Conservation (phyloP, 2,113 vertebrate genomes). For the Galemys pyrenaicus region DNA sequence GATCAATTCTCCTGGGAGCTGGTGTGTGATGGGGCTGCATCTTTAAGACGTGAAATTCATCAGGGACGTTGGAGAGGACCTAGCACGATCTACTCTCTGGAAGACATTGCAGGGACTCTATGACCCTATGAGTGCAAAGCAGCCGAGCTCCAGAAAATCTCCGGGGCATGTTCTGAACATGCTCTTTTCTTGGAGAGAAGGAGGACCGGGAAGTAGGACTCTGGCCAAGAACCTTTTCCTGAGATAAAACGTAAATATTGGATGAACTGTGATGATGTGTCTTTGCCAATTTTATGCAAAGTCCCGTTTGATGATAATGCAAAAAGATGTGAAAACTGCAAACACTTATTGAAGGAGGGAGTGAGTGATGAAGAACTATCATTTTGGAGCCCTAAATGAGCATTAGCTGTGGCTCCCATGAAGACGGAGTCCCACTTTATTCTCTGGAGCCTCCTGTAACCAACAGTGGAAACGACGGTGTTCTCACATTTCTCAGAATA, state of each 20-base stretch:
- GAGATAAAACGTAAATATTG: not conserved
- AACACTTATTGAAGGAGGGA: not conserved
- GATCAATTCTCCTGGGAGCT: too few species aligned
- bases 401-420: too few species aligned
- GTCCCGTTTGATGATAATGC: not conserved
- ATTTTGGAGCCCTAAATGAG: too few species aligned
- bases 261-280: rapidly evolving
- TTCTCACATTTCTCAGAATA: not conserved
- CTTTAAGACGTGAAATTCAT: not conserved
- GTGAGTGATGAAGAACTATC: not conserved
- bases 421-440: not conserved
- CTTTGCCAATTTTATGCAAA: not conserved
- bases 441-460: not conserved
- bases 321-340: too few species aligned
- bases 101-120: too few species aligned
- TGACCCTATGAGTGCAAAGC: not conserved
- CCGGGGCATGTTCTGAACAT: rapidly evolving
- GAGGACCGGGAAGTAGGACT: too few species aligned
- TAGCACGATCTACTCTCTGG: not conserved
- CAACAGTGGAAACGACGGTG: not conserved
- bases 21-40: not conserved
- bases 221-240: not conserved
- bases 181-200: rapidly evolving
- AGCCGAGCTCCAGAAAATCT: not conserved
- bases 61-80: not conserved